A percentile compares a stretch with the other conserved stretches of the same genome.
Conservation (phyloP, 2,888 invertebrate species). For the Drymonia ruficornis region DNA sequence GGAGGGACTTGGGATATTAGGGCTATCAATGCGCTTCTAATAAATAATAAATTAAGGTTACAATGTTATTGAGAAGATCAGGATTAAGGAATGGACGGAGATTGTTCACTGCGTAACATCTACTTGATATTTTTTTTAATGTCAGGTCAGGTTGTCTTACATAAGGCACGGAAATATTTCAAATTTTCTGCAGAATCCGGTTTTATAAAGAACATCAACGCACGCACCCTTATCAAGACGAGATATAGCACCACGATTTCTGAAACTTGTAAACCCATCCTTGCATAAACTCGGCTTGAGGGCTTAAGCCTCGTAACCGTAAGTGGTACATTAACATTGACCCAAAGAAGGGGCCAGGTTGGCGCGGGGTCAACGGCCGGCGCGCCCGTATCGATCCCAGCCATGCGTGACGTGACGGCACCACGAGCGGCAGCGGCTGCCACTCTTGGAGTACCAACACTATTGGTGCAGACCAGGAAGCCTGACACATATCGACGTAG, state of each 20-base stretch:
- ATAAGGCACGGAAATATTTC: too few species aligned
- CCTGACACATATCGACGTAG: too few species aligned
- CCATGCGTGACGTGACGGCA: slow-evolving; percentile 13
- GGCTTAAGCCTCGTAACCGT: background rate
- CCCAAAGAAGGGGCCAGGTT: slow-evolving; percentile 18
- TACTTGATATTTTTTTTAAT: too few species aligned
- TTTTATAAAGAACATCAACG: too few species aligned
- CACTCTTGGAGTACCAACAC: background rate
- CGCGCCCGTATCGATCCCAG: slow-evolving; percentile 3
- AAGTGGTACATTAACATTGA: slow-evolving; percentile 26
- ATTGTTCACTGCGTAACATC: too few species aligned
- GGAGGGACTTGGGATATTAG: background rate
- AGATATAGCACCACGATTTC: too few species aligned
- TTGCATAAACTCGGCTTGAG: background rate
- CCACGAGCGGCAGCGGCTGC: slow-evolving; percentile 5
- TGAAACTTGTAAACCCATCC: too few species aligned
- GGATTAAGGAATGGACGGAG: background rate
- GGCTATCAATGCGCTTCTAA: too few species aligned
- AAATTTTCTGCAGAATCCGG: too few species aligned
- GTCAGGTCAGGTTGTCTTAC: too few species aligned
- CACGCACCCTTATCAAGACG: too few species aligned
- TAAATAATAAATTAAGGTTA: background rate
- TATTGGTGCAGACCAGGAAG: too few species aligned
- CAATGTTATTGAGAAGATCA: background rate
- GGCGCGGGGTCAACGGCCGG: slow-evolving; percentile 7